phyloP scores from a whole-genome alignment of 2,113 vertebrate genomes.

The Macroglossus sobrinus region DNA sequence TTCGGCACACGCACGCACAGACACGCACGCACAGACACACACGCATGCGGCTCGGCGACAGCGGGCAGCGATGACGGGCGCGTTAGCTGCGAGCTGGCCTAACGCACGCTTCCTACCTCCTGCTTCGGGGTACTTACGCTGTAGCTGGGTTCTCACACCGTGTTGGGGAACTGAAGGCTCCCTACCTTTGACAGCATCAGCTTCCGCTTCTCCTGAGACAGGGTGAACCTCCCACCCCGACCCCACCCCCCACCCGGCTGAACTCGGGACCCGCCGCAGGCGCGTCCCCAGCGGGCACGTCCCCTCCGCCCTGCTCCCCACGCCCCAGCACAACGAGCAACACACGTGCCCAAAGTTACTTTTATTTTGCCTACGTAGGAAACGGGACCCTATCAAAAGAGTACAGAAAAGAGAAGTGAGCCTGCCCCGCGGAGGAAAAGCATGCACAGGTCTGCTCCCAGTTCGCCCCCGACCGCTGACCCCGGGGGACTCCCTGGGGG shows the following conservation, averaged over 20 bases:
- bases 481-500: not conserved
- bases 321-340: not conserved
- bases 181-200: not conserved
- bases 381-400: slow-evolving; percentile 55
- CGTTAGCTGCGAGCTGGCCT: too few relatives aligned
- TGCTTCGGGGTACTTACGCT: not conserved
- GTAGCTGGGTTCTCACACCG: not conserved
- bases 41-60: too few relatives aligned
- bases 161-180: not conserved
- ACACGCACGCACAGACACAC: not conserved
- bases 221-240: fast-evolving
- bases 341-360: not conserved
- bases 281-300: not conserved
- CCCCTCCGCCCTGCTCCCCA: not conserved
- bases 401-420: not conserved
- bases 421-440: not conserved
- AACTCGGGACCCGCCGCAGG: fast-evolving
- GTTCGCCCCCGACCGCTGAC: not conserved
- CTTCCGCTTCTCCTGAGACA: too few relatives aligned
- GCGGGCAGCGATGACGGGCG: too few relatives aligned
- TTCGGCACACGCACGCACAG: too few relatives aligned
- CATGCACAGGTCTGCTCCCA: not conserved
- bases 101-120: not conserved
- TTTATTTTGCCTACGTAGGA: slow-evolving; percentile 63
- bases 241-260: fast-evolving